Evolutionary conservation across 1,140 invertebrate species (phyloP), one percentile per base, ranked within the genome.

Genomic region (Drosophila truncata): DNA sequence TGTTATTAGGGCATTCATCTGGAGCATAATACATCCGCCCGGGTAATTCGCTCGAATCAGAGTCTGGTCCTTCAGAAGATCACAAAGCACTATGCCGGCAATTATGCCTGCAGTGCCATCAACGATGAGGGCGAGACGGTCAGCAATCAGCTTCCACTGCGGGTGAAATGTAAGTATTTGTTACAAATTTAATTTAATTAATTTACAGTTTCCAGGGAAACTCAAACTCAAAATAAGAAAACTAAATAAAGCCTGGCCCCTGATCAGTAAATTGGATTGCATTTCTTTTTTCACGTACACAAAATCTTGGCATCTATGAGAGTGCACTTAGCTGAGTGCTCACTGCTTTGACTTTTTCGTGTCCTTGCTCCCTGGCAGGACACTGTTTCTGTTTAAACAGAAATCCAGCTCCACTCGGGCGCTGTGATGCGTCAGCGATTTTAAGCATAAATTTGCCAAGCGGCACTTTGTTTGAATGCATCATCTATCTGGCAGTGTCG

Each of bases 41-140:
- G 97, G 20, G 96, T 98, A 60, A 96, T 97, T 73, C 95, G 97
- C 77, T 97, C 96, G 79, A 97, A 97, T 86, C 95, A 97, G 91
- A 97, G 96, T 79, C 93, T 98, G 50, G 97, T 97, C 33, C 94
- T 98, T 65, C 97, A 97, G 93, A 96, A 96, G 93, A 96, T 98
- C 59, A 96, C 96, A 9, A 94, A 96, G 78, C 94, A 95, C 80
- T 96, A 96, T 81, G 95, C 96, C 46, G 97, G 97, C 31, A 95
- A 95, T 67, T 98, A 98, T 93, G 95, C 96, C 44, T 98, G 97
- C 93, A 95, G 95, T 52, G 97, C 96, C 33, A 95, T 95, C 70
- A 98, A 98, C 93, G 94, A 94, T 41, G 96, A 97, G 92, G 97
- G 97, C 10, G 96, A 96, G 93, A 96, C 96, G 16, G 94, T 95